These are phyloP conservation scores for Tachysurus fulvidraco DNA, from an alignment of 2,113 vertebrate genomes.

Conservation along the genomic window DNA sequence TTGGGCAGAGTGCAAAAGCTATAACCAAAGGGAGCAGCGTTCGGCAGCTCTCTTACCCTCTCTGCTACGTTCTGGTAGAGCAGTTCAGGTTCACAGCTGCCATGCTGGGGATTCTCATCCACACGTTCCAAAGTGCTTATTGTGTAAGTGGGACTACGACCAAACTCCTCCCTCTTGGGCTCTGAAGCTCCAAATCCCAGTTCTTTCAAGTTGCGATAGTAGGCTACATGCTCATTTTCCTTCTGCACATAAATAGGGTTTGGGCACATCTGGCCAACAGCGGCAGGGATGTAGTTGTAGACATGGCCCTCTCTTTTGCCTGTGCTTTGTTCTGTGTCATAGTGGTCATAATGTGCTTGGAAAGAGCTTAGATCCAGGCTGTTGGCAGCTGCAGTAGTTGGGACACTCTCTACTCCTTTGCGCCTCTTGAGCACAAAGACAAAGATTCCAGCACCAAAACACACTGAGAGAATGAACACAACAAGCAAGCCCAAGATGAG, in stretches of 20 bases:
- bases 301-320: constrained; percentile 90
- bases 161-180: constrained; percentile 80
- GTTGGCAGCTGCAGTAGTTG: constrained; percentile 70
- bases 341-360: constrained; percentile 93
- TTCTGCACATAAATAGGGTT: constrained; percentile 99
- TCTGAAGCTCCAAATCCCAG: constrained; percentile 85
- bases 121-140: constrained; percentile 90
- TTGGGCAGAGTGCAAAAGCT: constrained; percentile 99
- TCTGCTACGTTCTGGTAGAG: constrained; percentile 94
- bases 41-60: constrained; percentile 86
- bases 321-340: constrained; percentile 76
- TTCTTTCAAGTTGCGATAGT: constrained; percentile 91
- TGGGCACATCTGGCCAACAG: constrained; percentile 95
- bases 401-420: constrained; percentile 85
- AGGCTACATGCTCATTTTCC: constrained; percentile 87
- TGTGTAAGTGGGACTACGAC: constrained; percentile 82
- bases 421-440: constrained; percentile 94
- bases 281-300: constrained; percentile 93
- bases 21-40: constrained; percentile 83
- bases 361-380: constrained; percentile 91
- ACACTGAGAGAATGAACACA: constrained; percentile 95
- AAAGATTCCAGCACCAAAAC: constrained; percentile 93
- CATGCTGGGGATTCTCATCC: constrained; percentile 77
- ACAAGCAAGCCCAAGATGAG: constrained; percentile 94
- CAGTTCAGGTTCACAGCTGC: constrained; percentile 81